Percentiles rank a stretch among this genome's conserved stretches.
phyloP scores from a whole-genome alignment of 2,797 vertebrate genomes.

The Lacerta bilineata region DNA sequence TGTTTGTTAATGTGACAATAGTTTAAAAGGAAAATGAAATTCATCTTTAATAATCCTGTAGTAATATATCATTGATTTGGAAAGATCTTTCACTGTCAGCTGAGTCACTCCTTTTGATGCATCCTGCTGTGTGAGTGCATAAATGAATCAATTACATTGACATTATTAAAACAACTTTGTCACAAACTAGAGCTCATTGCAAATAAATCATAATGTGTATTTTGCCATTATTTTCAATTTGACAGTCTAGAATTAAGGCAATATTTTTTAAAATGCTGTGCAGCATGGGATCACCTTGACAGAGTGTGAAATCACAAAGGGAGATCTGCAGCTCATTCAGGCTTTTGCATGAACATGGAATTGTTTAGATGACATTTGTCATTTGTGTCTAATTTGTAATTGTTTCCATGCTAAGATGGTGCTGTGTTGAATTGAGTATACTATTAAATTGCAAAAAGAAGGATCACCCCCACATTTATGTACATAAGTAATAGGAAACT shows the following conservation, averaged over 20 bases:
- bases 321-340: constrained; percentile 6
- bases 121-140: background rate
- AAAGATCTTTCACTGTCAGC: background rate
- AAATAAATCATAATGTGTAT: constrained; percentile 14
- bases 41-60: background rate
- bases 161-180: constrained; percentile 17
- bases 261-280: background rate
- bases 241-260: constrained; percentile 3
- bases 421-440: background rate
- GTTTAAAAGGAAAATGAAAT: constrained; percentile 4
- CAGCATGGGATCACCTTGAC: background rate
- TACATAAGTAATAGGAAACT: background rate
- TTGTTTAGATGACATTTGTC: background rate
- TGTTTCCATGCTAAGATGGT: background rate
- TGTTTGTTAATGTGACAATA: constrained; percentile 32
- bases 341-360: background rate
- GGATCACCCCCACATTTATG: no score
- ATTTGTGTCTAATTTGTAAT: background rate
- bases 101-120: background rate
- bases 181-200: background rate
- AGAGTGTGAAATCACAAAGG: constrained; percentile 8
- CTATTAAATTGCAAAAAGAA: background rate
- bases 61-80: background rate
- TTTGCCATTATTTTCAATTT: constrained; percentile 26
- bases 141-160: background rate